Percentiles rank a stretch among this genome's conserved stretches.
Conservation (phyloP, 92 coral and sea anemone genomes). For the Meandrina meandrites region DNA sequence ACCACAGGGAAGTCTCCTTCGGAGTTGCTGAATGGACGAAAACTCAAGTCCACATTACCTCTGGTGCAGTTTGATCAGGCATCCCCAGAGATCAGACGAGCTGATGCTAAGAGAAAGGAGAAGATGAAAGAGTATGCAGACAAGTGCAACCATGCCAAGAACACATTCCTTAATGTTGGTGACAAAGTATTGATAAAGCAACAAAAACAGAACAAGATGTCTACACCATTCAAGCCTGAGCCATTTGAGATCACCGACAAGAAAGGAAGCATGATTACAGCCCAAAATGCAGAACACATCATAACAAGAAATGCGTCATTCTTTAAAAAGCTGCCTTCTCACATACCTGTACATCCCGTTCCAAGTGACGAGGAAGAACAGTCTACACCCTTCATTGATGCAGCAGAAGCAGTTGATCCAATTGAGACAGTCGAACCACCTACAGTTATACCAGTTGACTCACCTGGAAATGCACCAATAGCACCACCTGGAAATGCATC, state of each 20-base stretch:
- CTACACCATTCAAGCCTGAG: constrained; percentile 23
- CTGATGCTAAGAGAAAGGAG: constrained; percentile 20
- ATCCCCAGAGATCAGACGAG: constrained; percentile 10
- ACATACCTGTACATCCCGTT: constrained; percentile 7
- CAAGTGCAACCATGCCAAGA: constrained; percentile 11
- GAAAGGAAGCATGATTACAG: constrained; percentile 39
- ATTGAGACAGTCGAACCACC: constrained; percentile 12
- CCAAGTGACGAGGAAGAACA: constrained; percentile 34
- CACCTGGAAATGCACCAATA: not conserved
- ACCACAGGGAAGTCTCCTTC: constrained; percentile 42
- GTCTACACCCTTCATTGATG: constrained; percentile 13
- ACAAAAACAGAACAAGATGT: constrained; percentile 42
- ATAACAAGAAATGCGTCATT: constrained; percentile 28
- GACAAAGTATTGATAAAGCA: constrained; percentile 58
- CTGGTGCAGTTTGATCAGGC: constrained; percentile 9
- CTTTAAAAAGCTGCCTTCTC: constrained; percentile 35
- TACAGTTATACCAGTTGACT: not conserved
- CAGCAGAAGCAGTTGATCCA: constrained; percentile 17
- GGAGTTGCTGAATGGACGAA: constrained; percentile 41
- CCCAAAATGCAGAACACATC: constrained; percentile 18
- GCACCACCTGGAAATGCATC: too few relatives aligned
- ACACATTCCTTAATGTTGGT: constrained; percentile 37
- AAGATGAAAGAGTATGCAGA: constrained; percentile 55
- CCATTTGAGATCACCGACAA: constrained; percentile 10
- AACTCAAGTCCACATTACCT: constrained; percentile 31